A percentile compares a stretch with the other conserved stretches of the same genome.
Evolutionary conservation across 2,113 vertebrate genomes (phyloP).

Genomic region (Macrotis lagotis): DNA sequence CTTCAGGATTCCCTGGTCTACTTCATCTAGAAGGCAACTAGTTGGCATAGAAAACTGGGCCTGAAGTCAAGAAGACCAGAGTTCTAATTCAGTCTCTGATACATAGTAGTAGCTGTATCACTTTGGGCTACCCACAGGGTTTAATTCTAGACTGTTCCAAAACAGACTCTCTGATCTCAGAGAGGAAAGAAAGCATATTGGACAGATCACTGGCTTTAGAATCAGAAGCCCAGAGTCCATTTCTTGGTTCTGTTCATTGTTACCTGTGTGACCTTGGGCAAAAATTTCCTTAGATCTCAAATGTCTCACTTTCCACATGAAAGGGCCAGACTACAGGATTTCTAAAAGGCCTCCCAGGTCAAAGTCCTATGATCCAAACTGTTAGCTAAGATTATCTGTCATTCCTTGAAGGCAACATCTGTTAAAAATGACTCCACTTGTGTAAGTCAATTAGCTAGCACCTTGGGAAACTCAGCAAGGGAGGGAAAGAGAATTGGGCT

Average conservation of each 20-base stretch:
- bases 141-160: neutral
- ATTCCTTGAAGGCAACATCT: neutral
- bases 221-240: neutral
- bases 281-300: neutral
- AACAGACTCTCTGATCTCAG: neutral
- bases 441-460: neutral
- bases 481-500: neutral
- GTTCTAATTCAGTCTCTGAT: too few relatives aligned
- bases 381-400: neutral
- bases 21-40: too few relatives aligned
- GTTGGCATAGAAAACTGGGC: too few relatives aligned
- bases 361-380: neutral
- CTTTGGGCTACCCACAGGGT: too few relatives aligned
- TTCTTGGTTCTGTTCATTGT: neutral
- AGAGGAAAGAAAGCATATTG: neutral
- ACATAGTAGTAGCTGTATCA: too few relatives aligned
- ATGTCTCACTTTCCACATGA: neutral
- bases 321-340: neutral
- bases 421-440: neutral
- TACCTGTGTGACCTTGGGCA: neutral
- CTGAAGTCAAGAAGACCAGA: too few relatives aligned
- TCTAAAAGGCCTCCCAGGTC: neutral
- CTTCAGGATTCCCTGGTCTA: too few relatives aligned
- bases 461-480: neutral
- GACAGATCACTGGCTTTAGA: neutral